Evolutionary conservation across 2,113 vertebrate species (phyloP).

Genomic region (Epinephelus moara): DNA sequence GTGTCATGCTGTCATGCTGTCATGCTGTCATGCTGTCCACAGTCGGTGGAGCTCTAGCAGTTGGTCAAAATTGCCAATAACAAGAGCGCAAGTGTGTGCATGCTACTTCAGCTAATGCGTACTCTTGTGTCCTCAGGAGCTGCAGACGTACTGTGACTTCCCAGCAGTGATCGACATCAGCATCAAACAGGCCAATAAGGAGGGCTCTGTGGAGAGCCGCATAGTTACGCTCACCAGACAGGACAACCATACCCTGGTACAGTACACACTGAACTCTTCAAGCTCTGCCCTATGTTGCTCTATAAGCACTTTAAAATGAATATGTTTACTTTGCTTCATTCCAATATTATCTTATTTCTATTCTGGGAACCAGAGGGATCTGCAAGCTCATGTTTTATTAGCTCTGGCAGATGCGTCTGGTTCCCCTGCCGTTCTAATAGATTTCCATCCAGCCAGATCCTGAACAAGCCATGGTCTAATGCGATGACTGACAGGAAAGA

Average conservation of each 20-base stretch:
- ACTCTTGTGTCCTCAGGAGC: conserved; percentile 83
- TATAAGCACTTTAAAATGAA: not conserved
- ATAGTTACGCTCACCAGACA: conserved; percentile 95
- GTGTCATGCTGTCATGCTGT: not conserved
- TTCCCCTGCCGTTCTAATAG: no score
- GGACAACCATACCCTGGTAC: conserved; percentile 93
- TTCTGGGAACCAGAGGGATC: no score
- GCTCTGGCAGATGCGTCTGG: no score
- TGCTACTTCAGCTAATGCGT: not conserved
- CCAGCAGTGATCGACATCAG: conserved; percentile 96
- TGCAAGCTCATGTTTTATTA: no score
- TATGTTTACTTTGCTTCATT: conserved; percentile 4
- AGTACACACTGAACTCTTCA: not conserved
- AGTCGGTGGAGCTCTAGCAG: conserved; percentile 51
- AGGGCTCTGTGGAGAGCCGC: conserved; percentile 92
- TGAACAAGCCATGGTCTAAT: no score
- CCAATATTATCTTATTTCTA: not conserved
- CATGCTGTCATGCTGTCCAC: conserved; percentile 11
- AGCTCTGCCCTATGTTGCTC: not conserved
- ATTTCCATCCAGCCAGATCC: no score
- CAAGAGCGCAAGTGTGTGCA: not conserved
- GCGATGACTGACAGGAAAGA: no score
- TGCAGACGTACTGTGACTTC: conserved; percentile 96
- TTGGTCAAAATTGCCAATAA: not conserved
- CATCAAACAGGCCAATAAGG: conserved; percentile 94